Evolutionary conservation across 1,140 invertebrate species (phyloP), one percentile per base, ranked within the genome.

Genomic region (Amyelois transitella): DNA sequence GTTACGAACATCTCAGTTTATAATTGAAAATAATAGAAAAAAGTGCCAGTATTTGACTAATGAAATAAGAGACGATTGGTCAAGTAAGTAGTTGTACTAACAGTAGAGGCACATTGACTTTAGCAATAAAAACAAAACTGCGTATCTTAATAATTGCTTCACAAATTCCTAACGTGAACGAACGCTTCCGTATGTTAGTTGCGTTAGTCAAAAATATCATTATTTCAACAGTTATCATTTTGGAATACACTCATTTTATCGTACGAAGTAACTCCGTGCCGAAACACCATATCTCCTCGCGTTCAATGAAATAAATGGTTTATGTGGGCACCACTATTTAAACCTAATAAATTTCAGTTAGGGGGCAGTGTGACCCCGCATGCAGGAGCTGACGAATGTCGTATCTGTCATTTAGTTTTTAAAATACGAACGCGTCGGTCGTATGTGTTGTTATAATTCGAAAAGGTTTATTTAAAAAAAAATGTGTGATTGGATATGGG

Each of bases 341-440:
- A 88, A 83, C 74, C 73, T 86, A 88, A 86, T 88, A 78, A 85
- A 85, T 75, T 58, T 72, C 75, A 58, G 78, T 88, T 87, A 85
- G 80, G 72, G 66, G 79, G 73, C 74, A 88, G 82, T 87, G 69
- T 59, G 58, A 51, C 54, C 38, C 18, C 62, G 60, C 64, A 70
- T 75, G 75, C 76, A 51, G 64, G n/a, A n/a, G n/a, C n/a, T 64
- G 75, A 69, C 55, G 64, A 72, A 70, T 68, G 75, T 78, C 28
- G 75, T 77, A 64, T 52, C 19, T 56, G 58, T 51, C 54, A 69
- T 68, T 60, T 64, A 81, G 75, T 83, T 76, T 63, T 75, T 62
- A 69, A 78, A 79, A 62, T 66, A 61, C 70, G 71, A 78, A 76
- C 77, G 69, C 63, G 69, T 32, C 67, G 68, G 72, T 66, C 74